Evolutionary conservation across 1,140 invertebrate species (phyloP).

Genomic region (Zelostemma sp.): DNA sequence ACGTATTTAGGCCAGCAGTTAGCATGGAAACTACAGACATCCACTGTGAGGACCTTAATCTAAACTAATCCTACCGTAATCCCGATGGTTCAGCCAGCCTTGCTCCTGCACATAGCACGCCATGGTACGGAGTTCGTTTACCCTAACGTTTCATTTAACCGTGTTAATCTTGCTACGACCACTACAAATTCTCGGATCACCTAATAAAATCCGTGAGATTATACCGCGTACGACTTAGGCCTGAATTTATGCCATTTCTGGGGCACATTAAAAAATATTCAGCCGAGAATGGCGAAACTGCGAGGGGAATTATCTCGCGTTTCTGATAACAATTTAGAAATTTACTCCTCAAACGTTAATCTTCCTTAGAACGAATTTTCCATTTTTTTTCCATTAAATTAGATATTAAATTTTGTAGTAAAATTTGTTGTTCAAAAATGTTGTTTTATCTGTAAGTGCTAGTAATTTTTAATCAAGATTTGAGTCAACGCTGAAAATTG

Average conservation of each 20-base stretch:
- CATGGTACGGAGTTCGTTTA: slow-evolving; percentile 42
- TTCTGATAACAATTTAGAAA: too few species aligned
- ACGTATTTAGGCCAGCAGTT: slow-evolving; percentile 58
- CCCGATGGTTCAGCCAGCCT: slow-evolving; percentile 40
- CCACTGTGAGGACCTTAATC: slow-evolving; percentile 55
- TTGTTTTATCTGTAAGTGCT: too few species aligned
- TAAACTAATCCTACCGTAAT: slow-evolving; percentile 60
- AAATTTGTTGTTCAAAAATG: too few species aligned
- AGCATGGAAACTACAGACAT: slow-evolving; percentile 58
- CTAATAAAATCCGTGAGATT: slow-evolving; percentile 49
- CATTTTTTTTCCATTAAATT: too few species aligned
- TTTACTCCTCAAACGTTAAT: too few species aligned
- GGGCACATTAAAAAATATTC: not conserved
- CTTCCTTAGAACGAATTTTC: too few species aligned
- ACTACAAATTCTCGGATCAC: slow-evolving; percentile 47
- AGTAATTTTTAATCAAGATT: too few species aligned
- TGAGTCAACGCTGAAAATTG: too few species aligned
- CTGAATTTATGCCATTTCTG: slow-evolving; percentile 25
- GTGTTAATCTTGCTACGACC: slow-evolving; percentile 46
- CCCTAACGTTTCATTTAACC: slow-evolving; percentile 51
- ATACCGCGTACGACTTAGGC: slow-evolving; percentile 14
- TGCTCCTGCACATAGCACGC: slow-evolving; percentile 33
- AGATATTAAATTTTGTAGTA: too few species aligned
- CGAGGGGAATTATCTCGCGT: too few species aligned
- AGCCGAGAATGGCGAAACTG: too few species aligned